Conservation (phyloP, 1,140 invertebrate species). For the Drosophila rufa region DNA sequence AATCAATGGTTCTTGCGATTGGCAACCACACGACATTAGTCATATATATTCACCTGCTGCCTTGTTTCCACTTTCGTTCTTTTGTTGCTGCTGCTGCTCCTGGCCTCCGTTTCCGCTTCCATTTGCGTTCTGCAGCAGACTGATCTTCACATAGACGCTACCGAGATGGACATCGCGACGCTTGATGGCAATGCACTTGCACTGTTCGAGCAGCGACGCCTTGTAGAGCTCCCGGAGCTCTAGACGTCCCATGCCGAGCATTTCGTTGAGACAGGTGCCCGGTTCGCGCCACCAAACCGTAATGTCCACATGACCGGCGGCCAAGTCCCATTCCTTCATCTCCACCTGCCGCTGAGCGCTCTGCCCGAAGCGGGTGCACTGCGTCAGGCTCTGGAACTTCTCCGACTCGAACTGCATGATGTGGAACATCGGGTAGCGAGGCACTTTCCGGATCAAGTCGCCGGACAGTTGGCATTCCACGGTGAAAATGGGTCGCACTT, state of each 20-base stretch:
- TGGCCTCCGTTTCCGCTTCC: constrained; percentile 35
- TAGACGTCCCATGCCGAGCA: constrained; percentile 75
- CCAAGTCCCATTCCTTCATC: constrained; percentile 26
- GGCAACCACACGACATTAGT: constrained; percentile 70
- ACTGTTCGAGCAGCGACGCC: constrained; percentile 75
- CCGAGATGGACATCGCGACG: constrained; percentile 70
- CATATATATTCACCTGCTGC: constrained; percentile 78
- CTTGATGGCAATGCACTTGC: constrained; percentile 73
- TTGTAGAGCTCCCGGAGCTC: constrained; percentile 71
- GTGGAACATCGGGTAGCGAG: constrained; percentile 72
- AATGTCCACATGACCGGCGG: constrained; percentile 65
- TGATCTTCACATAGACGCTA: constrained; percentile 78
- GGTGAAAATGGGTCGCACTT: constrained; percentile 78
- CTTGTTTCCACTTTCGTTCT: constrained; percentile 57
- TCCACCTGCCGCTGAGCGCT: constrained; percentile 65
- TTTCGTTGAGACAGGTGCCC: constrained; percentile 79
- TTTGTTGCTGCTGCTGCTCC: constrained; percentile 38
- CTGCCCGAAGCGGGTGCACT: constrained; percentile 81
- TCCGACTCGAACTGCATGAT: constrained; percentile 84
- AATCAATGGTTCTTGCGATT: constrained; percentile 51
- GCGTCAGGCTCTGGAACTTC: constrained; percentile 80
- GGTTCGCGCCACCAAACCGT: constrained; percentile 83
- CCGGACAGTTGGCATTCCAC: constrained; percentile 78
- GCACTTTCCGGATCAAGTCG: constrained; percentile 63
- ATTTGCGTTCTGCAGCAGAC: constrained; percentile 43